phyloP scores from a whole-genome alignment of 2,797 vertebrate genomes.

The Epinephelus awoara region DNA sequence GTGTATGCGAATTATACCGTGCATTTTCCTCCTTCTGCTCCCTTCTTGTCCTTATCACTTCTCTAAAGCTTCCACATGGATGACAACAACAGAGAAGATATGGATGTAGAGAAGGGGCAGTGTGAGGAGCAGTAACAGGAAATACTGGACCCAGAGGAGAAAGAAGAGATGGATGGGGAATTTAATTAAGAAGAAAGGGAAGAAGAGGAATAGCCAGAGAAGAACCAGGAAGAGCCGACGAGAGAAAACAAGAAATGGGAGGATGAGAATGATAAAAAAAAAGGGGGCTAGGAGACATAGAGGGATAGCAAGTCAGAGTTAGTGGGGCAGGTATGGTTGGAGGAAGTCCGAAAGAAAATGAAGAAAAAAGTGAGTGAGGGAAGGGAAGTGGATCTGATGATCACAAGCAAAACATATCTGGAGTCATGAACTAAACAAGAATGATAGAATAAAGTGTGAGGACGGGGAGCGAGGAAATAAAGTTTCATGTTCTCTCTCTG shows the following conservation, averaged over 20 bases:
- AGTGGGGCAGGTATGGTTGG: background rate
- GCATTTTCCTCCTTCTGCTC: conserved; percentile 15
- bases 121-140: conserved; percentile 16
- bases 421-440: background rate
- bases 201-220: background rate
- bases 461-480: background rate
- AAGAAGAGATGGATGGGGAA: background rate
- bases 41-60: conserved; percentile 30
- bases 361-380: background rate
- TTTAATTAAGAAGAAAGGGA: conserved; percentile 4
- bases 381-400: conserved; percentile 6
- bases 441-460: background rate
- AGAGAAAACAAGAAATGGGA: conserved; percentile 12
- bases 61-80: conserved; percentile 45
- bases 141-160: background rate
- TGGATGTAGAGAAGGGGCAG: conserved; percentile 33
- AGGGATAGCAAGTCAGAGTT: background rate
- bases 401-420: conserved; percentile 6
- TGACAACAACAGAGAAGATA: conserved; percentile 28
- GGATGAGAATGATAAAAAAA: background rate
- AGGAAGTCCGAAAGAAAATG: background rate
- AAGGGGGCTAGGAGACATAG: background rate
- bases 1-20: conserved; percentile 24
- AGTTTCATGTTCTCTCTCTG: conserved; percentile 31
- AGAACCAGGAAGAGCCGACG: background rate